These are phyloP conservation scores for Lamproptera curius DNA, from an alignment of 2,888 invertebrate genomes.

Conservation along the genomic window DNA sequence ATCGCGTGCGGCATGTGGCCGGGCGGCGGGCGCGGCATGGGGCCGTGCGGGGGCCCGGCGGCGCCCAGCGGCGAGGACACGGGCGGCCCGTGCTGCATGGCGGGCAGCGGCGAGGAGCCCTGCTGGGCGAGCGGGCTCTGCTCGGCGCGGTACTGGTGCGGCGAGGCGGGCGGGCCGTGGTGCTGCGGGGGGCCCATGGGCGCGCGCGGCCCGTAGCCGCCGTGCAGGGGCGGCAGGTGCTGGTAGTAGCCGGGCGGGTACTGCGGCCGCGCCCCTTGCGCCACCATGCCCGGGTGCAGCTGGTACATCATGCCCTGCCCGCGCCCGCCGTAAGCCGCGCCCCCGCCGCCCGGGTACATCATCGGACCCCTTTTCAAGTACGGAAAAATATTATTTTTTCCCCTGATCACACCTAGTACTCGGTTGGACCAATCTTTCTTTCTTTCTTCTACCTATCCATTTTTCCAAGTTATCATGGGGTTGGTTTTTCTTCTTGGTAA, in stretches of 20 bases:
- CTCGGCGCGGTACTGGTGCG: not conserved
- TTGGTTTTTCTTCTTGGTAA: no score
- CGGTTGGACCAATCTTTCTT: no score
- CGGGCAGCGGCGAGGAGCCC: slow-evolving; percentile 22
- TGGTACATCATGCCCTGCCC: slow-evolving; percentile 36
- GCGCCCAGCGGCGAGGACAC: slow-evolving; percentile 18
- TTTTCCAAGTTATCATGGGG: no score
- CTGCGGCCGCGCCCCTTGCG: slow-evolving; percentile 27
- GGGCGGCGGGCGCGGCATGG: slow-evolving; percentile 10
- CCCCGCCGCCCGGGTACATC: slow-evolving; percentile 52
- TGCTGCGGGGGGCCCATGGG: slow-evolving; percentile 12
- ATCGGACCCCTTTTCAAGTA: slow-evolving; percentile 55
- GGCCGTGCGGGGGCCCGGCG: slow-evolving; percentile 15
- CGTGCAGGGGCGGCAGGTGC: slow-evolving; percentile 31
- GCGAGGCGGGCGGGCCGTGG: slow-evolving; percentile 15
- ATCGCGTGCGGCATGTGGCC: slow-evolving; percentile 18
- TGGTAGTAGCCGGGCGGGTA: slow-evolving; percentile 56
- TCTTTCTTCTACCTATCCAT: no score
- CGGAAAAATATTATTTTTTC: no score
- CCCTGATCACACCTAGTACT: no score
- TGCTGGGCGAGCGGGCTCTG: slow-evolving; percentile 20
- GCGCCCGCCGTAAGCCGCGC: slow-evolving; percentile 45
- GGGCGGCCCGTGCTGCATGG: slow-evolving; percentile 26
- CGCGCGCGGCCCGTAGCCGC: slow-evolving; percentile 5
- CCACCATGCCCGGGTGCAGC: slow-evolving; percentile 26